Evolutionary conservation across 2,888 invertebrate species (phyloP).

Genomic region (Octonoba sinensis): DNA sequence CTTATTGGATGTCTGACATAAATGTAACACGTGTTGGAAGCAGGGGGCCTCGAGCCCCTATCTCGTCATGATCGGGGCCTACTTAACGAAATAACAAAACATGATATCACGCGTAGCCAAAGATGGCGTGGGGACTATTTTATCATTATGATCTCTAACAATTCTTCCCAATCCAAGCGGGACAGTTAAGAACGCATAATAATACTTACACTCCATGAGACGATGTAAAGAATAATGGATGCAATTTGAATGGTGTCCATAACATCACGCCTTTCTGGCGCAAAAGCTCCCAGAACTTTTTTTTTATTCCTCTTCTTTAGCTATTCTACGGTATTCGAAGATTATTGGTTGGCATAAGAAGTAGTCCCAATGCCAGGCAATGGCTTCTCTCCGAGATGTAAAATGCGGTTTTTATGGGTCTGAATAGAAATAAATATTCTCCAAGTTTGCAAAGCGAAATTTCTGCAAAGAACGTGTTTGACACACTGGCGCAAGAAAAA

Average conservation of each 20-base stretch:
- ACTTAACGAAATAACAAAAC: no score
- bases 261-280: constrained; percentile 40
- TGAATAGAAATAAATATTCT: constrained; percentile 50
- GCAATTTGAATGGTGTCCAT: constrained; percentile 57
- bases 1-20: no score
- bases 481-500: no score
- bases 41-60: no score
- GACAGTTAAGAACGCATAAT: constrained; percentile 59
- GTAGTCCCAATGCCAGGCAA: constrained; percentile 14
- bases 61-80: neutral
- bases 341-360: constrained; percentile 42
- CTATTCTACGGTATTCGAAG: constrained; percentile 33
- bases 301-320: constrained; percentile 5
- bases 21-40: no score
- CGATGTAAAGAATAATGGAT: constrained; percentile 57
- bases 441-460: no score
- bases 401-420: constrained; percentile 61
- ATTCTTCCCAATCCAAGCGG: constrained; percentile 19
- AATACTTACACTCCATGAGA: constrained; percentile 56
- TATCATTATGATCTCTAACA: neutral
- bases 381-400: constrained; percentile 5
- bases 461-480: no score
- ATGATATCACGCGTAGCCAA: neutral
- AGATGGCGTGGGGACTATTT: constrained; percentile 14
- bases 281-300: constrained; percentile 8